Evolutionary conservation across 2,113 vertebrate genomes (phyloP).

Genomic region (Otolemur garnettii): DNA sequence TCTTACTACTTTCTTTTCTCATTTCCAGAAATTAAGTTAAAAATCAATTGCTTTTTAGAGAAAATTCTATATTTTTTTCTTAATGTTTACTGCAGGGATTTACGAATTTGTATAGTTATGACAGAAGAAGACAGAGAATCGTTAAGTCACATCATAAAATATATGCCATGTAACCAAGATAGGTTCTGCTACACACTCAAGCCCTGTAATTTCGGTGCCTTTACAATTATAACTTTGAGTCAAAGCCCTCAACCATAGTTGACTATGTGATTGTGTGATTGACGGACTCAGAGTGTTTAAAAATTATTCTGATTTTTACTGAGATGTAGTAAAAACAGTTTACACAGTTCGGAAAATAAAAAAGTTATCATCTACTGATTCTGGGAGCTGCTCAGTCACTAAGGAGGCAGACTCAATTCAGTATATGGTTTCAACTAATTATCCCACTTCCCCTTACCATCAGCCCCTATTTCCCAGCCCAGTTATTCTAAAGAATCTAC

Average conservation of each 20-base stretch:
- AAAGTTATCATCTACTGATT: not conserved
- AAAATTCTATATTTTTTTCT: not conserved
- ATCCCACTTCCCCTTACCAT: not conserved
- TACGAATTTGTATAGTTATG: not conserved
- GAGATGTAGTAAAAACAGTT: not conserved
- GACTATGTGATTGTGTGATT: not conserved
- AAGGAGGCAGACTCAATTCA: not conserved
- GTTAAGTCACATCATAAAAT: not conserved
- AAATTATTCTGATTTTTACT: slow-evolving; percentile 31
- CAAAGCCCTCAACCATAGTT: not conserved
- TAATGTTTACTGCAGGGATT: not conserved
- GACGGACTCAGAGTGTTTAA: not conserved
- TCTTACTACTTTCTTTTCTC: not conserved
- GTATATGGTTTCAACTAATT: slow-evolving; percentile 18
- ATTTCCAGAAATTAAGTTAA: slow-evolving; percentile 2
- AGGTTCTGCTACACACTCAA: slow-evolving; percentile 8
- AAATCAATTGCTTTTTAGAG: not conserved
- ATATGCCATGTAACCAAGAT: not conserved
- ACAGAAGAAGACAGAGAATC: not conserved
- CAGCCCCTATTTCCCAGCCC: not conserved
- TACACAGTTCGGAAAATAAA: not conserved
- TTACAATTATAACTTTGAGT: not conserved
- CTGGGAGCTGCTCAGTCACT: not conserved
- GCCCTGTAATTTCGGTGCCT: not conserved
- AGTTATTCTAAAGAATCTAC: slow-evolving; percentile 15